These are phyloP conservation scores for Gnatocerus cornutus DNA, from an alignment of 2,888 invertebrate genomes.

Conservation along the genomic window DNA sequence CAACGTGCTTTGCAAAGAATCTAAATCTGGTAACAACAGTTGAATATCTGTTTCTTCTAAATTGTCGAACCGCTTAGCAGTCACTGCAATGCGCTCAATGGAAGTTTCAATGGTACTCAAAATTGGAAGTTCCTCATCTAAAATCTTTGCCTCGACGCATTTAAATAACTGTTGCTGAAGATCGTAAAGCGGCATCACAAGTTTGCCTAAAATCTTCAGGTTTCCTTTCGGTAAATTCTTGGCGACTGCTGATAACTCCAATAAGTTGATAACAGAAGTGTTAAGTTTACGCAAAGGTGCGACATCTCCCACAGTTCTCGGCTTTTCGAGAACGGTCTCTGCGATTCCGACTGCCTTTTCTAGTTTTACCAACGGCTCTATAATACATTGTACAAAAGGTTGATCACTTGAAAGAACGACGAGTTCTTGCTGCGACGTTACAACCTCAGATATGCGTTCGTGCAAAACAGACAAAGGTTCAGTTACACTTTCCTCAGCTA, in stretches of 20 bases:
- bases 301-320: constrained; percentile 57
- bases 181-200: constrained; percentile 62
- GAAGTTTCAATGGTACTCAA: constrained; percentile 61
- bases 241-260: constrained; percentile 62
- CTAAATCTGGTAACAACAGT: constrained; percentile 62
- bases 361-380: constrained; percentile 58
- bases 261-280: constrained; percentile 58
- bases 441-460: constrained; percentile 4
- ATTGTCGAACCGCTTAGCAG: constrained; percentile 46
- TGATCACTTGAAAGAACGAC: constrained; percentile 21
- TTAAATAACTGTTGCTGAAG: constrained; percentile 59
- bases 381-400: constrained; percentile 56
- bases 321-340: constrained; percentile 58
- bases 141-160: constrained; percentile 57
- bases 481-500: constrained; percentile 42
- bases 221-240: constrained; percentile 61
- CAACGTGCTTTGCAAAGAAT: constrained; percentile 65
- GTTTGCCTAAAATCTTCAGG: constrained; percentile 59
- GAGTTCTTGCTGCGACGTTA: constrained; percentile 17
- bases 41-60: constrained; percentile 53
- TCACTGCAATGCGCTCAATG: constrained; percentile 54
- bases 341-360: constrained; percentile 60
- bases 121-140: constrained; percentile 61
- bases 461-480: constrained; percentile 26
- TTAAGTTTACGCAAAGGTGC: constrained; percentile 61